Evolutionary conservation across 2,797 vertebrate species (phyloP).

Genomic region (Clarias fuscus): DNA sequence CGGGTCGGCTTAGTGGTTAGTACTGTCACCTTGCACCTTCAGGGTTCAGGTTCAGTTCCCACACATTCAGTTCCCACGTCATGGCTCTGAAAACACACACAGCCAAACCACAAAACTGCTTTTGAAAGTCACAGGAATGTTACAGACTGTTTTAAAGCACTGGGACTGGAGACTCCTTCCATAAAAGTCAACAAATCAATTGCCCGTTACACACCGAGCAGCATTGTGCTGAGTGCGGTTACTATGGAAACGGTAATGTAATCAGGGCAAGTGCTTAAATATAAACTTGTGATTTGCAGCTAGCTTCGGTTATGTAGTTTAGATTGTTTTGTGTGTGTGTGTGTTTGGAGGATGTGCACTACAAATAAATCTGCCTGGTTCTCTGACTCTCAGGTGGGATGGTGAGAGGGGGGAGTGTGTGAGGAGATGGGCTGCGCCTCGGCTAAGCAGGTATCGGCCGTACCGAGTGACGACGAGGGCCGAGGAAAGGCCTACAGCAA

Average conservation of each 20-base stretch:
- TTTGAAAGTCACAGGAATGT: no score
- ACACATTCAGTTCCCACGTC: no score
- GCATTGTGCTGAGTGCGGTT: no score
- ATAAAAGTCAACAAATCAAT: background rate
- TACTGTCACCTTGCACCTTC: no score
- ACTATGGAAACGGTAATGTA: background rate
- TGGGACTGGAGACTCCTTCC: conserved; percentile 1
- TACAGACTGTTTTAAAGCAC: background rate
- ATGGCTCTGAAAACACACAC: background rate
- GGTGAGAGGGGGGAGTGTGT: conserved; percentile 74
- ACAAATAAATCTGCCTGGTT: background rate
- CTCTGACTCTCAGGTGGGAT: conserved; percentile 68
- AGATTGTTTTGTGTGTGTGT: background rate
- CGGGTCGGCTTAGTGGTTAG: no score
- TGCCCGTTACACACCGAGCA: background rate
- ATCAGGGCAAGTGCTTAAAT: background rate
- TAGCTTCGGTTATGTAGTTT: background rate
- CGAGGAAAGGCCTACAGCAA: conserved; percentile 97
- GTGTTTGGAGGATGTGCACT: background rate
- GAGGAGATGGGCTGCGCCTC: conserved; percentile 99
- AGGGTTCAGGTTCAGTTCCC: no score
- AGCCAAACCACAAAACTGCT: background rate
- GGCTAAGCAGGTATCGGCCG: conserved; percentile 99
- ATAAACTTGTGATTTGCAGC: background rate
- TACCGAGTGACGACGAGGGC: conserved; percentile 98